These are phyloP conservation scores for Brachionus plicatilis DNA, from an alignment of 1,140 invertebrate species.

Conservation along the genomic window DNA sequence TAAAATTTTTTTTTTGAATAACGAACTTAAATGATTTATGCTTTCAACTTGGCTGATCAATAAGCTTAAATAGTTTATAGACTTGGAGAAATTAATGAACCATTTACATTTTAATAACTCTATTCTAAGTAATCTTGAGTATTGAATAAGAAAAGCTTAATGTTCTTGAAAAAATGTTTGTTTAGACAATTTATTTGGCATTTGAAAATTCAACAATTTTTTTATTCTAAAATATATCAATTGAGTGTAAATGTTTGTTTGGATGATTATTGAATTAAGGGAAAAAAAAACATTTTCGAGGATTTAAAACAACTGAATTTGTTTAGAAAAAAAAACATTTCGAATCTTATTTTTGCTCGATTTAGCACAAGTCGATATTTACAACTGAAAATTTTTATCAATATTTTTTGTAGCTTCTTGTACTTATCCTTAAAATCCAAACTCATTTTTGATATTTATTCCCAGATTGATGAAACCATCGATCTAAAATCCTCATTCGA, in stretches of 20 bases:
- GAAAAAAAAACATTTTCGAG: not conserved
- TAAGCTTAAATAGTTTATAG: not conserved
- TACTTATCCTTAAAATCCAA: not conserved
- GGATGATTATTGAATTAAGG: not conserved
- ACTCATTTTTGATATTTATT: not conserved
- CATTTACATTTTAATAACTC: not conserved
- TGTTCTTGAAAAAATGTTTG: not conserved
- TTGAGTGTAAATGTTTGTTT: not conserved
- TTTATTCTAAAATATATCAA: not conserved
- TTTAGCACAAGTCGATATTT: not conserved
- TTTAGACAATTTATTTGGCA: not conserved
- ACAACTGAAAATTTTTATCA: not conserved
- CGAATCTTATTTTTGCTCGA: not conserved
- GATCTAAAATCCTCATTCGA: not conserved
- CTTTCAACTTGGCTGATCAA: not conserved
- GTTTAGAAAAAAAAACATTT: not conserved
- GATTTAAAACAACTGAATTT: not conserved
- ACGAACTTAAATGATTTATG: slow-evolving; percentile 1
- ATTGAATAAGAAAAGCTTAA: not conserved
- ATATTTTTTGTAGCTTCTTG: not conserved
- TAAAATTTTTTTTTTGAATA: not conserved
- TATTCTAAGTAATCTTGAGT: not conserved
- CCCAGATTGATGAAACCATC: not conserved
- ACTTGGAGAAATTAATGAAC: not conserved
- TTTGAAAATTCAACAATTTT: not conserved